Base-by-base conservation (phyloP, 2,113 vertebrate species). In the Symphodus melops region DNA sequence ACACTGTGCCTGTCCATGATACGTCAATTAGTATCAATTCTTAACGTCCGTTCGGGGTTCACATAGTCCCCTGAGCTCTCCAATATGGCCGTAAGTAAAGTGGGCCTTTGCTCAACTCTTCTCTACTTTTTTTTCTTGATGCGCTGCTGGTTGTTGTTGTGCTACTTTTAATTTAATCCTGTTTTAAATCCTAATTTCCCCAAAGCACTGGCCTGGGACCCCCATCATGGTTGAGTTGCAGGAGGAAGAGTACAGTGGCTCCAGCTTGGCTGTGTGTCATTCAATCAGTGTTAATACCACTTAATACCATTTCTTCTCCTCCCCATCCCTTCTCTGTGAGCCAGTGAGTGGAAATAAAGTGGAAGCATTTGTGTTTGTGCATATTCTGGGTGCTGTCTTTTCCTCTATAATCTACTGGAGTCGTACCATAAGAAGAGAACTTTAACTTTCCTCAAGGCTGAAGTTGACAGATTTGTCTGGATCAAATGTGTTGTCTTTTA, bases 1-100 rank as follows among this genome's bases (percentile, higher is more conserved):
- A 84, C 77, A 79, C 77, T 75, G 63, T 63, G 75, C 44, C 84
- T 74, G 61, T 77, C 83, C 81, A 81, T 79, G 70, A 86, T 84
- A 80, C 85, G 87, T 85, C 84, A 86, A 79, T 90, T 91, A 84
- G 77, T 80, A 89, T 81, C 85, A 90, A 78, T 44, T 68, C 76
- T 67, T 62, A 53, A 62, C 52, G 51, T 87, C 81, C 64, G 59
- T 81, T 74, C 75, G 28, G 73, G 49, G 56, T 76, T 60, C 79
- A 53, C 20, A 63, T 16, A 78, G 72, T 83, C 72, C 70, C 62
- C 12, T n/a, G 61, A 79, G 77, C 70, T 21, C 48, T 23, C 21
- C 58, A 70, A 53, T 37, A 77, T 44, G 21, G 49, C 49, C 70
- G n/a, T 8, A 55, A 72, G 64, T 60, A 48, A 71, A 83, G 60